A percentile compares a stretch with the other conserved stretches of the same genome.
Evolutionary conservation across 2,888 invertebrate genomes (phyloP).

Genomic region (Polyommatus icarus): DNA sequence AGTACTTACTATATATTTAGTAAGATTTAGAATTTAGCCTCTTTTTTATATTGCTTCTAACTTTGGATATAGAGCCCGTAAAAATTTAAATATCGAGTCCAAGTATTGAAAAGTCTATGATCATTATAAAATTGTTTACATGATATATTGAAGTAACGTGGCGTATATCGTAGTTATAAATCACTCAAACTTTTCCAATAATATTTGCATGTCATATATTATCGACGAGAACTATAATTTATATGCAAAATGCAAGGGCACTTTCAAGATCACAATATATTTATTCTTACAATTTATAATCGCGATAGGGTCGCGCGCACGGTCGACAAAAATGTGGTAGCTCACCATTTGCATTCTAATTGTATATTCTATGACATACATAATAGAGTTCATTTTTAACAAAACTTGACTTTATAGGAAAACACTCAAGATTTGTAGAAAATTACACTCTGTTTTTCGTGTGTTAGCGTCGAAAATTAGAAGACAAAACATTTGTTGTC

Average conservation of each 20-base stretch:
- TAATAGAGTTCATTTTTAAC: no score
- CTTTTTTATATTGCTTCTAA: not conserved
- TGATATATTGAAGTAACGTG: not conserved
- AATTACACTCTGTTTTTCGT: no score
- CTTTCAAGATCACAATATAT: not conserved
- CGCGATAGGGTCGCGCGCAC: no score
- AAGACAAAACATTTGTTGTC: not conserved
- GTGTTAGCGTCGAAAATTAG: no score
- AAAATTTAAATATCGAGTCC: not conserved
- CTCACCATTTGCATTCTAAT: not conserved
- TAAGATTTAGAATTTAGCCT: not conserved
- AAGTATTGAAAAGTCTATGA: conserved; percentile 1
- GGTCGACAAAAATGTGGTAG: not conserved
- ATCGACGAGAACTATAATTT: not conserved
- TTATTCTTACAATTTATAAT: not conserved
- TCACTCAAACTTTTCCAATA: conserved; percentile 20
- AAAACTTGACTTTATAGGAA: no score
- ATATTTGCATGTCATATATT: conserved; percentile 19
- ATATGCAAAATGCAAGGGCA: not conserved
- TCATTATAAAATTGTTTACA: not conserved
- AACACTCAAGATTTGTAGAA: no score
- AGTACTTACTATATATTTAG: no score
- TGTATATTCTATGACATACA: no score
- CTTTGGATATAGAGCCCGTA: not conserved
- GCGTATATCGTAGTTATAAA: not conserved